Evolutionary conservation across 2,113 vertebrate species (phyloP).

Genomic region (Mionectes macconnelli): DNA sequence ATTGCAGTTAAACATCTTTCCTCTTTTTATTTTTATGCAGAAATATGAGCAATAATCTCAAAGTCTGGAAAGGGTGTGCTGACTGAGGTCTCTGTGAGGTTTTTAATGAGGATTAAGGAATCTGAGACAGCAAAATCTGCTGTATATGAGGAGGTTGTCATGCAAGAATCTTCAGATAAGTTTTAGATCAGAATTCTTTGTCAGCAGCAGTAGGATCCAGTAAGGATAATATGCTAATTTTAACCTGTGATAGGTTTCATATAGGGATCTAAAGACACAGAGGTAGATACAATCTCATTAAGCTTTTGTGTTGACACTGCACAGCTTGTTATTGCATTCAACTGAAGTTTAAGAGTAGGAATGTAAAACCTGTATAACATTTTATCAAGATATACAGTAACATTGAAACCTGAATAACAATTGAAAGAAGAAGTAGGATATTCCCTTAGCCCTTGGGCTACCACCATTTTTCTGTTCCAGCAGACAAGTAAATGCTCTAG

Average conservation of each 20-base stretch:
- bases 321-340: slow-evolving; percentile 41
- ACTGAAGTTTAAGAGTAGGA: neutral
- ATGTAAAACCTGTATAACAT: slow-evolving; percentile 23
- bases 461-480: neutral
- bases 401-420: neutral
- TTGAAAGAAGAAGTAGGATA: neutral
- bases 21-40: neutral
- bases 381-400: slow-evolving; percentile 32
- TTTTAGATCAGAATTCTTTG: slow-evolving; percentile 50
- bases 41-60: neutral
- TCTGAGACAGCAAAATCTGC: slow-evolving; percentile 4
- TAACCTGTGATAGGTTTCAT: neutral
- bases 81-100: neutral
- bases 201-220: slow-evolving; percentile 27
- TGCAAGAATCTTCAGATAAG: neutral
- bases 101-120: slow-evolving; percentile 35
- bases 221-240: slow-evolving; percentile 43
- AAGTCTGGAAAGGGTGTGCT: neutral
- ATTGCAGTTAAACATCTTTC: neutral
- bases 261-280: slow-evolving; percentile 24
- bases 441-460: slow-evolving; percentile 50
- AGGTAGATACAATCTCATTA: slow-evolving; percentile 27
- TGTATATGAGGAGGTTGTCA: neutral
- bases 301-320: slow-evolving; percentile 50
- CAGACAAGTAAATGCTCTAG: slow-evolving; percentile 14